Evolutionary conservation across 2,797 vertebrate species (phyloP).

Genomic region (Galago senegalensis): DNA sequence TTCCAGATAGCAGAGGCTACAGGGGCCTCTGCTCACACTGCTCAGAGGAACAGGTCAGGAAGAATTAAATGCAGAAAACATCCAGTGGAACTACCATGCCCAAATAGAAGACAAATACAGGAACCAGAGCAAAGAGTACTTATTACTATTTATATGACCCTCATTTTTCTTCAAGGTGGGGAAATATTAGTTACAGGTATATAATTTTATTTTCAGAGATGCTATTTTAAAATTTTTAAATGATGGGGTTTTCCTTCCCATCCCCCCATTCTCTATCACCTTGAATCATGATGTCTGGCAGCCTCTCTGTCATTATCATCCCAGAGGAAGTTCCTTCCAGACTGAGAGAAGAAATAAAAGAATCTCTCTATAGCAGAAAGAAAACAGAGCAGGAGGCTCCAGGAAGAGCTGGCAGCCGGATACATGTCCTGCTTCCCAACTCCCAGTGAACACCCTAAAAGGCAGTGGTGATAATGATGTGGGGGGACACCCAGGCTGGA

Average conservation of each 20-base stretch:
- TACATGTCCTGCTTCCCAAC: background rate
- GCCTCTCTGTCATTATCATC: background rate
- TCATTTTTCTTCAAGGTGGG: background rate
- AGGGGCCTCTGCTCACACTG: background rate
- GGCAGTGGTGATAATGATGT: background rate
- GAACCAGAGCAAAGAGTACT: background rate
- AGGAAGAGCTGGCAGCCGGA: background rate
- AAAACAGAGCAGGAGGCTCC: background rate
- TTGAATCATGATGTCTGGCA: background rate
- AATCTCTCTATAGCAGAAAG: background rate
- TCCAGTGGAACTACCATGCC: background rate
- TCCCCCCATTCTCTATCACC: background rate
- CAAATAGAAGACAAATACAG: background rate
- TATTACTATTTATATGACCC: background rate
- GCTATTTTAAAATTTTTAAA: slow-evolving; percentile 35
- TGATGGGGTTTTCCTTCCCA: background rate
- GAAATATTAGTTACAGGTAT: slow-evolving; percentile 15
- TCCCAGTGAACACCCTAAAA: background rate
- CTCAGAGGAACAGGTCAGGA: background rate
- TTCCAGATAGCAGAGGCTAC: background rate
- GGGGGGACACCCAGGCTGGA: no score
- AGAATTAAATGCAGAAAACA: background rate
- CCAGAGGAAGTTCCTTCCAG: background rate
- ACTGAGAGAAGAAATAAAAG: background rate
- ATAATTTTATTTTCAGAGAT: slow-evolving; percentile 60